Base-by-base conservation (phyloP, 1,140 invertebrate genomes). In the Drosophila carrolli region DNA sequence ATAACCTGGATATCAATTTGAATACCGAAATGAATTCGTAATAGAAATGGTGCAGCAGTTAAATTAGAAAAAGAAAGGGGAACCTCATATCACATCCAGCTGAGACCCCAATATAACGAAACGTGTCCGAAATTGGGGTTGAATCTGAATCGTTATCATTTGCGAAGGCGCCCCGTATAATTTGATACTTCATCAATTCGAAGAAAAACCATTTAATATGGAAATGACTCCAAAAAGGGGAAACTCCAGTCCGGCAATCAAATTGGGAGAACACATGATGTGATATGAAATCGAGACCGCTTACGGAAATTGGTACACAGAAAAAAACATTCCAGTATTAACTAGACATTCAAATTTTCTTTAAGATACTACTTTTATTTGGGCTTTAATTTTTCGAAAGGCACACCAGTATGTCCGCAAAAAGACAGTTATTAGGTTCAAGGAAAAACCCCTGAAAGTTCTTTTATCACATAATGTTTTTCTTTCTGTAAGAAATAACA, bases 141-240 rank as follows among this genome's bases (percentile, higher is more conserved):
- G 65, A 71, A 71, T 71, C 29, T 58, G 53, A 43, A 61, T 72
- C 29, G 72, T 65, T 53, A 53, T 75, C 61, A 79, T 75, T 66
- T 62, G 32, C 62, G 7, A 37, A 56, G 67, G 58, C 48, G 32
- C 70, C 40, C 50, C 75, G 83, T 63, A 88, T 88, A 89, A 88
- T 88, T 88, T 79, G 57, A 76, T 89, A 77, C 83, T 88, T 73
- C 72, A 89, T 88, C 83, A 88, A 77, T 79, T 72, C 60, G 46
- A 60, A 58, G 70, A 14, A 80, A 58, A 80, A 80, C 63, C 83
- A 89, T 89, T 89, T 88, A 89, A 77, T 83, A 86, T 86, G 83
- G 60, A 83, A 86, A 86, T 86, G 79, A 79, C 40, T 23, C 43
- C 38, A 41, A 48, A 67, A 67, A 72, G 43, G 37, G 61, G 61